Percentiles rank a stretch among this genome's conserved stretches.
phyloP scores from a whole-genome alignment of 1,140 invertebrate genomes.

The Drosophila fuyamai region DNA sequence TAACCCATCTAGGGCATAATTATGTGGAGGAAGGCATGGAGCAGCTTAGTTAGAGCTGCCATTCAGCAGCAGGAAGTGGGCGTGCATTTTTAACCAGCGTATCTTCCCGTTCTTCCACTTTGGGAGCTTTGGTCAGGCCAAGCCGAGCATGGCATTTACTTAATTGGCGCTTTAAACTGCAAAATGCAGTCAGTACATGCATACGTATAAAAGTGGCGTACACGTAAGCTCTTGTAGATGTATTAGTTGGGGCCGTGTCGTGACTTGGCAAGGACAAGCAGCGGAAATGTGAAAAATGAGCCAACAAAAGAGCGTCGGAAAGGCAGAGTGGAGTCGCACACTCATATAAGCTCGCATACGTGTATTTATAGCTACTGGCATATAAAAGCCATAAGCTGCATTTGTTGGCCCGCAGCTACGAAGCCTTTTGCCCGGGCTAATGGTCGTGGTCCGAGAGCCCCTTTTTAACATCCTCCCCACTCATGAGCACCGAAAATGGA shows the following conservation, averaged over 20 bases:
- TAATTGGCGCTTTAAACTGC: conserved; percentile 75
- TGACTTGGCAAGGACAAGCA: conserved; percentile 54
- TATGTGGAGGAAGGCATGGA: conserved; percentile 10
- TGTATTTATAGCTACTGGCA: conserved; percentile 39
- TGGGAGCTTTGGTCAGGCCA: conserved; percentile 22
- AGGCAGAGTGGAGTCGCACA: conserved; percentile 19
- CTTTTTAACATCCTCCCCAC: neutral
- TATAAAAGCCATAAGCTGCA: conserved; percentile 49
- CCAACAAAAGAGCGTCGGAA: conserved; percentile 52
- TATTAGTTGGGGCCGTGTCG: conserved; percentile 26
- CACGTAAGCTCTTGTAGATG: conserved; percentile 41
- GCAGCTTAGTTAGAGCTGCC: conserved; percentile 8
- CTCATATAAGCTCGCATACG: conserved; percentile 3
- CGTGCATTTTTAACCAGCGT: conserved; percentile 2
- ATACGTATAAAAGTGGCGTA: neutral
- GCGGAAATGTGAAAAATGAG: conserved; percentile 71
- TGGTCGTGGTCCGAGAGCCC: conserved; percentile 22
- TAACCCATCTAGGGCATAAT: conserved; percentile 38
- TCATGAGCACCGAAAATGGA: conserved; percentile 20
- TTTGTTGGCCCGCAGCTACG: conserved; percentile 31
- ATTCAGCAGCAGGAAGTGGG: conserved; percentile 21
- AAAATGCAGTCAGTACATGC: conserved; percentile 42
- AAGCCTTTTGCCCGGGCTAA: conserved; percentile 40
- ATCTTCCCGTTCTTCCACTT: conserved; percentile 1
- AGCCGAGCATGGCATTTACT: conserved; percentile 60